These are phyloP conservation scores for Distichodus sexfasciatus DNA, from an alignment of 2,797 vertebrate species.

Conservation along the genomic window DNA sequence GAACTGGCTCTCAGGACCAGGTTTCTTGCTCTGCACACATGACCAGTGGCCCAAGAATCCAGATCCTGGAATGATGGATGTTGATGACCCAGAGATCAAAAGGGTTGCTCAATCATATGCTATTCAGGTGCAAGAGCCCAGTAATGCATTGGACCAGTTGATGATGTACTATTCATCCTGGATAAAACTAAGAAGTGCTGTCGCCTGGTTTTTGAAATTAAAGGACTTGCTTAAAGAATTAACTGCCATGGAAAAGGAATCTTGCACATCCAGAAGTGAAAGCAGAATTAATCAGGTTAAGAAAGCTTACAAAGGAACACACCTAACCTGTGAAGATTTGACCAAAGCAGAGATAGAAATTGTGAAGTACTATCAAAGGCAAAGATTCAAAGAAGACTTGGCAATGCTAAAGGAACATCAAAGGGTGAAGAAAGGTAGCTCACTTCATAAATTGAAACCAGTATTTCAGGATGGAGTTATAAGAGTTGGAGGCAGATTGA, in stretches of 20 bases:
- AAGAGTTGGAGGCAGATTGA: background rate
- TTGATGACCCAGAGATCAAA: conserved; percentile 34
- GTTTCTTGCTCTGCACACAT: background rate
- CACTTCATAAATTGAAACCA: background rate
- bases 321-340: background rate
- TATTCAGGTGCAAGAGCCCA: conserved; percentile 6
- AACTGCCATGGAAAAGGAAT: background rate
- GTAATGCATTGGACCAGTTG: background rate
- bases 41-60: conserved; percentile 38
- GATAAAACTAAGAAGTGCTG: background rate
- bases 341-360: background rate
- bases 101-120: background rate
- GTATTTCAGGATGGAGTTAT: background rate
- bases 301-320: background rate
- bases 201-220: background rate
- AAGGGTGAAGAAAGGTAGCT: background rate
- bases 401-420: background rate
- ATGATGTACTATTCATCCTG: background rate
- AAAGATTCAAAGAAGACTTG: background rate
- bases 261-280: background rate
- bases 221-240: background rate
- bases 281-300: background rate
- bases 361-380: background rate
- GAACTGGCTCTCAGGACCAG: background rate
- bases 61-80: conserved; percentile 29